Evolutionary conservation across 2,797 vertebrate genomes (phyloP), one percentile per base, ranked within the genome.

Genomic region (Phaenicophaeus curvirostris): DNA sequence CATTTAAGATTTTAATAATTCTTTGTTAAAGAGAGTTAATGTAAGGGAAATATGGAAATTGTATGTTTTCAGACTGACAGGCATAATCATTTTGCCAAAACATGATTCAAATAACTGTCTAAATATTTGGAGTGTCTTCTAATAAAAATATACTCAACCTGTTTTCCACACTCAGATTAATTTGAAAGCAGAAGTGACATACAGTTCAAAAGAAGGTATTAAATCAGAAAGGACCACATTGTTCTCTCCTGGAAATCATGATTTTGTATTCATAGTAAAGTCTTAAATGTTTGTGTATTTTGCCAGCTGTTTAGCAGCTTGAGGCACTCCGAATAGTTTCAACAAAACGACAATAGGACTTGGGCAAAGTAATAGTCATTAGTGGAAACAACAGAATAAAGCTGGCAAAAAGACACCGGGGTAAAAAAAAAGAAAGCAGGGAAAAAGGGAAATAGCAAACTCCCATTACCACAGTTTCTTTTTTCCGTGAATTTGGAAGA

Each of bases 1-100:
- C 95, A 96, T 97, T 97, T 97, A 97, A 97, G 96, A 96, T 97
- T 97, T 97, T 98, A 97, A 96, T 97, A 97, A 97, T 97, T 96
- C 75, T 97, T 96, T 97, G 90, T 96, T 97, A 95, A 97, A 97
- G 94, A 94, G 82, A 93, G 81, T 95, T 97, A 97, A 97, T 97
- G 96, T 88, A 92, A 96, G 93, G 85, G 89, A 94, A 97, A 96
- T 97, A 96, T 94, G 95, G 94, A 97, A 98, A 97, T 97, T 97
- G 96, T 96, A 96, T 97, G 97, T 97, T 98, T 98, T 97, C 97
- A 97, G 95, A 79, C 94, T 95, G 96, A 97, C 94, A 96, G 95
- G 97, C 94, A 96, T 95, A 97, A 97, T 97, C 89, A 95, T 94
- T 97, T 98, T 97, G 95, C 97, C 97, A 97, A 97, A 98, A 97